A percentile compares a stretch with the other conserved stretches of the same genome.
phyloP scores from a whole-genome alignment of 2,888 invertebrate genomes.

The Meiosimyza platycephala region DNA sequence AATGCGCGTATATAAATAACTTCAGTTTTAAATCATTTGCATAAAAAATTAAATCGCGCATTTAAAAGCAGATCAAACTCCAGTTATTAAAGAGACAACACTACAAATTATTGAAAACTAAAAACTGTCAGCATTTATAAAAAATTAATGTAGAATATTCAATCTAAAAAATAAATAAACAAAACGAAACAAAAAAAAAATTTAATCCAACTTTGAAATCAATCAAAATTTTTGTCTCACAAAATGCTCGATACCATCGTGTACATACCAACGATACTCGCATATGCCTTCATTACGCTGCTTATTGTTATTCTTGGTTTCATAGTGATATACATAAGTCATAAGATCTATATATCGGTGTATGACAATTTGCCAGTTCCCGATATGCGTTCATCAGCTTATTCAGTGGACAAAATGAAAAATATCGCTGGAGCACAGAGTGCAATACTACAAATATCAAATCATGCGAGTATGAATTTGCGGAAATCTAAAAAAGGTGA shows the following conservation, averaged over 20 bases:
- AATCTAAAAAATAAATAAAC: slow-evolving; percentile 39
- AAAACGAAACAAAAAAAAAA: slow-evolving; percentile 15
- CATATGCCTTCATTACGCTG: slow-evolving; percentile 61
- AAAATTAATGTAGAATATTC: not conserved
- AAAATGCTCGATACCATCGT: slow-evolving; percentile 61
- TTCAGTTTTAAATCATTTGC: too few relatives aligned
- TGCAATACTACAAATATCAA: not conserved
- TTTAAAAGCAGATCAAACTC: not conserved
- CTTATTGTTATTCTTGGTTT: slow-evolving; percentile 62
- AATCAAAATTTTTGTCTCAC: slow-evolving; percentile 7
- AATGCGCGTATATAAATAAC: too few relatives aligned
- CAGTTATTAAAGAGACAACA: not conserved
- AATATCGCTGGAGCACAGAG: slow-evolving; percentile 12
- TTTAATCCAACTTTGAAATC: not conserved
- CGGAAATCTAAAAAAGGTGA: slow-evolving; percentile 50
- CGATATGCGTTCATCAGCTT: slow-evolving; percentile 23
- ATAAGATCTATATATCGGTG: slow-evolving; percentile 62
- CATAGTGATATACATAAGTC: slow-evolving; percentile 62
- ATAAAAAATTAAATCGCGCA: too few relatives aligned
- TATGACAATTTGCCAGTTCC: slow-evolving; percentile 60
- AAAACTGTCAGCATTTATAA: not conserved
- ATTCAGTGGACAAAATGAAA: slow-evolving; percentile 10
- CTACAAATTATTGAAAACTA: not conserved
- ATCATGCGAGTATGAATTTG: not conserved
- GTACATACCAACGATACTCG: slow-evolving; percentile 63